Evolutionary conservation across 2,113 vertebrate species (phyloP).

Genomic region (Eulacestoma nigropectus): DNA sequence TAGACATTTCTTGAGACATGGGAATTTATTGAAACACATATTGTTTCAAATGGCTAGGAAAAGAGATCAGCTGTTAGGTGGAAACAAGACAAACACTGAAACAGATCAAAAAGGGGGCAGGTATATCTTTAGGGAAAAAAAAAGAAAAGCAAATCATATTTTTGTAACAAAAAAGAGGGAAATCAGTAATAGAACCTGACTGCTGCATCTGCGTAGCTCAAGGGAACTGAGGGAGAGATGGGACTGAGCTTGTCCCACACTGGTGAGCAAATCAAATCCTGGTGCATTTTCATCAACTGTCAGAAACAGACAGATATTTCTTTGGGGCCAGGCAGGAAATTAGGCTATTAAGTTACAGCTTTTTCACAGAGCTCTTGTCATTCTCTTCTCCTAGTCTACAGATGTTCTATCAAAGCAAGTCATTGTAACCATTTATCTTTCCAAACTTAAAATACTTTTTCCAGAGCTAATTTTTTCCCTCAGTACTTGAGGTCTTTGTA

Average conservation of each 20-base stretch:
- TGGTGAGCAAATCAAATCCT: constrained; percentile 81
- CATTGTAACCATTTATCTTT: constrained; percentile 88
- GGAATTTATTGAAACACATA: background rate
- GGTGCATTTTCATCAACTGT: constrained; percentile 87
- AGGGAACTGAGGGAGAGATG: constrained; percentile 54
- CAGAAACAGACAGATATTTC: constrained; percentile 83
- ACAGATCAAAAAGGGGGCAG: background rate
- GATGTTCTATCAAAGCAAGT: constrained; percentile 89
- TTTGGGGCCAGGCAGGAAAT: constrained; percentile 88
- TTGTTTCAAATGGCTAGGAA: background rate
- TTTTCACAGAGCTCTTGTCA: constrained; percentile 76
- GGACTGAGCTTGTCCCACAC: constrained; percentile 80
- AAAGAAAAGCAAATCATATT: background rate
- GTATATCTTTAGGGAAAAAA: background rate
- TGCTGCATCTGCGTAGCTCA: background rate
- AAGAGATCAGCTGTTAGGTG: background rate
- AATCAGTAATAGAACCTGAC: background rate
- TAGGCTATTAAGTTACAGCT: constrained; percentile 93
- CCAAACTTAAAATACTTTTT: constrained; percentile 82
- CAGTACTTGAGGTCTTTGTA: constrained; percentile 73
- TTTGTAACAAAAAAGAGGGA: background rate
- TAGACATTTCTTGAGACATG: background rate
- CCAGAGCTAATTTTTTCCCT: constrained; percentile 71
- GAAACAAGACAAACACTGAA: constrained; percentile 3
- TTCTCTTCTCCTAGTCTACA: constrained; percentile 77